A percentile compares a stretch with the other conserved stretches of the same genome.
Evolutionary conservation across 2,888 invertebrate genomes (phyloP).

Genomic region (Stenodera caucasica): DNA sequence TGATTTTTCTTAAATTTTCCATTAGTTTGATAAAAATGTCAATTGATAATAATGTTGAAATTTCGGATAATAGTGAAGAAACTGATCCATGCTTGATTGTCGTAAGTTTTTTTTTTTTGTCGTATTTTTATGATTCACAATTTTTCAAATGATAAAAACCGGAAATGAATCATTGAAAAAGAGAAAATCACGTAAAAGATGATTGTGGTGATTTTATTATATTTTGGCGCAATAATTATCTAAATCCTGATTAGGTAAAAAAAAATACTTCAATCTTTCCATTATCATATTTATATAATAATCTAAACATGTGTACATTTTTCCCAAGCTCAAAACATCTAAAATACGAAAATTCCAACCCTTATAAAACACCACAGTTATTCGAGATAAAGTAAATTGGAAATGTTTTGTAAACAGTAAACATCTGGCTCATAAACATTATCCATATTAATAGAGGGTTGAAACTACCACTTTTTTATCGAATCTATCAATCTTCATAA

Average conservation of each 20-base stretch:
- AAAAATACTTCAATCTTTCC: too few relatives aligned
- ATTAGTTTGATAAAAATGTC: background rate
- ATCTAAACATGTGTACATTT: too few relatives aligned
- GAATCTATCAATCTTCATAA: too few relatives aligned
- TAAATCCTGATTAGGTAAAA: too few relatives aligned
- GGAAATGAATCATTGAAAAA: conserved; percentile 4
- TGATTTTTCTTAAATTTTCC: too few relatives aligned
- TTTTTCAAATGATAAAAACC: background rate
- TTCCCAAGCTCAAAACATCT: too few relatives aligned
- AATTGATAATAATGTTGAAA: background rate
- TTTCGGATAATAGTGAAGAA: background rate
- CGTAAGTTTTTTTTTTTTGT: background rate
- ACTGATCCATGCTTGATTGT: background rate
- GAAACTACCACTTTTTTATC: background rate
- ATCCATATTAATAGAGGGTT: too few relatives aligned
- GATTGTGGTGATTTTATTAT: too few relatives aligned
- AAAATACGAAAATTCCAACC: background rate
- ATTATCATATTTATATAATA: too few relatives aligned
- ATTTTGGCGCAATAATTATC: too few relatives aligned
- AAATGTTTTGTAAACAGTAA: background rate
- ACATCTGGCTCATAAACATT: background rate
- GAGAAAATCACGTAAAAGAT: too few relatives aligned
- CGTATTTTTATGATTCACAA: background rate
- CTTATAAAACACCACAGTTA: too few relatives aligned
- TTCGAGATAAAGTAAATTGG: background rate